Base-by-base conservation (phyloP, 2,888 invertebrate genomes). In the Gandaritis pyraliata region DNA sequence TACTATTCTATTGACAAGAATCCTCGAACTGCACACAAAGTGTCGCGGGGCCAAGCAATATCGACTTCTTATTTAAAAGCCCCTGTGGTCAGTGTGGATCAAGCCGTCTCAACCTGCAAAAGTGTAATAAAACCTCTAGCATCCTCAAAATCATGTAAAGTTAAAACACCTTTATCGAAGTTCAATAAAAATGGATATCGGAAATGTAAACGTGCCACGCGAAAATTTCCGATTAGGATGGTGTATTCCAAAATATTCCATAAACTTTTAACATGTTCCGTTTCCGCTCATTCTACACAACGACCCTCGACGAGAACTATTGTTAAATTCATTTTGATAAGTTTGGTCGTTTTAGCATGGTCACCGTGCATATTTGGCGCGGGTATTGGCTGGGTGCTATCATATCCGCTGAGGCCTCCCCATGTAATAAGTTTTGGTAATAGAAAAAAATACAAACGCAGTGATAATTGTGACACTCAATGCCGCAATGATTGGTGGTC, bases 321-420 rank as follows among this genome's bases (percentile, higher is more conserved):
- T 13, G 15, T 55, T 6, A 65, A 45, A 58, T 47, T 56, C 15
- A 36, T 59, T 52, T 46, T 62, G 15, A 16, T 61, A 10, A 10
- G 49, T 33, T 8, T 65, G 12, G 33, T 59, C 8, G 39, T 38
- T 13, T 15, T 61, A 18, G 41, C 30, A 8, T 61, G 61, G 61
- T 56, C 56, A 36, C 65, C 65, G 16, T 61, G 61, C 39, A 56
- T 65, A 2, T 16, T 56, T 5, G 16, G 48, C 15, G 4, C 50
- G 13, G 49, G n/a, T 10, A 3, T 65, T 23, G 45, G 54, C 1
- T 58, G 61, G 50, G 1, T 61, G 3, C 11, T 61, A 18, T 33
- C 50, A 33, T 50, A 46, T 46, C 55, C 60, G 39, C 16, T 61
- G 13, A 50, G 18, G 18, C 49, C 36, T 46, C 38, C 15, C 29